These are phyloP conservation scores for Nephrocerus scutellatus DNA, from an alignment of 2,888 invertebrate species.

Conservation along the genomic window DNA sequence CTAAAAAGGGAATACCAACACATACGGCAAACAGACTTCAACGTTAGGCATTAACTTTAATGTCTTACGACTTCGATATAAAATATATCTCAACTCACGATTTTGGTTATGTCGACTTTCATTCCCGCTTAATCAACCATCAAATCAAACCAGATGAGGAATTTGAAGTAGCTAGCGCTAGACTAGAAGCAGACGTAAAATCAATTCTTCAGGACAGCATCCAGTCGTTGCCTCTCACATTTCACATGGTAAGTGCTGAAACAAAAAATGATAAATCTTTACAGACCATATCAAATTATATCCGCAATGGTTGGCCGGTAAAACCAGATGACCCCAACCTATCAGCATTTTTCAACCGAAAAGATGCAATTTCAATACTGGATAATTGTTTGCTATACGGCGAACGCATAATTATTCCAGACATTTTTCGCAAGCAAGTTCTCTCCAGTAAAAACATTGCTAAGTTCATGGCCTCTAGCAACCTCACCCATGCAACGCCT, in stretches of 20 bases:
- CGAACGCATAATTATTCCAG: neutral
- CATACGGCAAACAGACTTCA: conserved; percentile 6
- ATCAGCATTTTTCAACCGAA: neutral
- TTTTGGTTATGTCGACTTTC: conserved; percentile 16
- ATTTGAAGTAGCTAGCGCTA: conserved; percentile 1
- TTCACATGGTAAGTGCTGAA: too few species aligned
- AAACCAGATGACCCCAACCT: neutral
- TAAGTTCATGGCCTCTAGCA: too few species aligned
- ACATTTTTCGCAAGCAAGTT: too few species aligned
- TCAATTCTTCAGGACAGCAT: conserved; percentile 1
- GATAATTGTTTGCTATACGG: conserved; percentile 2
- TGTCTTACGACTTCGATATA: conserved; percentile 16
- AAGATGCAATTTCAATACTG: conserved; percentile 1
- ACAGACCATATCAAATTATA: too few species aligned
- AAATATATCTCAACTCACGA: conserved; percentile 16
- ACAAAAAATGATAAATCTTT: too few species aligned
- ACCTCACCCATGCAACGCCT: too few species aligned
- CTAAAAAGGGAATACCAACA: conserved; percentile 26
- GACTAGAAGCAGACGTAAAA: neutral
- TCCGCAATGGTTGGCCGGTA: too few species aligned
- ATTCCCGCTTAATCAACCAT: conserved; percentile 16
- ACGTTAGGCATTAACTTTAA: conserved; percentile 5
- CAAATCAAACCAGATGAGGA: conserved; percentile 7
- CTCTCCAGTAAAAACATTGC: too few species aligned
- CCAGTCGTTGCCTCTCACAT: neutral